phyloP scores from a whole-genome alignment of 2,888 invertebrate genomes.

The Halictus ligatus region DNA sequence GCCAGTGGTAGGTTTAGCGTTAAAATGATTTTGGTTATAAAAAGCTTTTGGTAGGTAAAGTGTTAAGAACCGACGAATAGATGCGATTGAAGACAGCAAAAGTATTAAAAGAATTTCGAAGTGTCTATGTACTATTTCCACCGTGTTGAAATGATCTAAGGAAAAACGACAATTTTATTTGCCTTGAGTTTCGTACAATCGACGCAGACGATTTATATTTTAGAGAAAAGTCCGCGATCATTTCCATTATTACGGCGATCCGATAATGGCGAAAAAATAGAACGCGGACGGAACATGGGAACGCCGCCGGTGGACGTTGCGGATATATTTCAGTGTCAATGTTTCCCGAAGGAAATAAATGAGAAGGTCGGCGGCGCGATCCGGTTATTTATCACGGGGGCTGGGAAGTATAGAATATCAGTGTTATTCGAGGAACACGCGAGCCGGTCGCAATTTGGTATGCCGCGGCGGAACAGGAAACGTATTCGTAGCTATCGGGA shows the following conservation, averaged over 20 bases:
- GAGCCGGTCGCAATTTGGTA: constrained; percentile 19
- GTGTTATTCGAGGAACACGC: constrained; percentile 44
- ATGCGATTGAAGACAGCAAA: no score
- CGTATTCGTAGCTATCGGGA: constrained; percentile 55
- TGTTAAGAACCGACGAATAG: no score
- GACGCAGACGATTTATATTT: background rate
- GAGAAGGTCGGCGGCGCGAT: constrained; percentile 23
- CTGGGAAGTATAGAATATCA: constrained; percentile 49
- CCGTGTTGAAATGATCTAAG: no score
- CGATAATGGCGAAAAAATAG: background rate
- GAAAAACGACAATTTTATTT: background rate
- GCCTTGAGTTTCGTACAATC: background rate
- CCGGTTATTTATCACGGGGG: constrained; percentile 55
- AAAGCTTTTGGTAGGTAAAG: no score
- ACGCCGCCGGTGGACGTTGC: background rate
- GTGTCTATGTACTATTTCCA: no score
- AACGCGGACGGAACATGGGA: background rate
- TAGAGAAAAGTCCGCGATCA: background rate
- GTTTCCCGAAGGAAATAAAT: constrained; percentile 45
- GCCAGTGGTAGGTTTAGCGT: no score
- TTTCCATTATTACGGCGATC: background rate
- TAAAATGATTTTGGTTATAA: no score
- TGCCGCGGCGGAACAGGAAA: constrained; percentile 28
- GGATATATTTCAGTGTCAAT: constrained; percentile 48
- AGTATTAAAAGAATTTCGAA: no score